A percentile compares a stretch with the other conserved stretches of the same genome.
phyloP scores from a whole-genome alignment of 2,888 invertebrate genomes.

The Melinaea menophilus region DNA sequence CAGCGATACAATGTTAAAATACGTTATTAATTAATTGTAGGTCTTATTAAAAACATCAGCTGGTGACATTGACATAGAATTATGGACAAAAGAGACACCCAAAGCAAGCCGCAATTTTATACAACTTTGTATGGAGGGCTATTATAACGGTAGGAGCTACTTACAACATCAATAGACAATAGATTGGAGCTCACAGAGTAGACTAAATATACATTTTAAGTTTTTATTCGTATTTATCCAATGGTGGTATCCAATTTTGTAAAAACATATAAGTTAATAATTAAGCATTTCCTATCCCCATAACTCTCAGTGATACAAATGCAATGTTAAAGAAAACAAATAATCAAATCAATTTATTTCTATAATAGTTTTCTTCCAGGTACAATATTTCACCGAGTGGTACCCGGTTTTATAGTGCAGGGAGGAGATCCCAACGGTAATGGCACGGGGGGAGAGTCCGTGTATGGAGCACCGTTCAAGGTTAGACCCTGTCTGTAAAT shows the following conservation, averaged over 20 bases:
- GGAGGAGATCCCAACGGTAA: slow-evolving; percentile 98
- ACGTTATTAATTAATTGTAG: slow-evolving; percentile 64
- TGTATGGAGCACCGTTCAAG: slow-evolving; percentile 95
- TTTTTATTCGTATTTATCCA: too few species aligned
- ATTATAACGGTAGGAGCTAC: slow-evolving; percentile 84
- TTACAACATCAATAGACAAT: background rate
- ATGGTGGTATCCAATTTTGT: too few species aligned
- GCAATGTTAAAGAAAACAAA: too few species aligned
- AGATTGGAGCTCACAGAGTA: too few species aligned
- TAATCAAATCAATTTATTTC: background rate
- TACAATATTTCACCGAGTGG: slow-evolving; percentile 94
- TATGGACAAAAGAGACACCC: slow-evolving; percentile 98
- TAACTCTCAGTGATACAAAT: too few species aligned
- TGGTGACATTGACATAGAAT: slow-evolving; percentile 98
- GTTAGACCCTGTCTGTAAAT: slow-evolving; percentile 54
- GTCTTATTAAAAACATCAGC: slow-evolving; percentile 93
- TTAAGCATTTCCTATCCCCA: too few species aligned
- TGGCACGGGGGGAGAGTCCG: slow-evolving; percentile 97
- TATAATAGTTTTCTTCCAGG: slow-evolving; percentile 45
- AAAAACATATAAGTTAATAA: too few species aligned
- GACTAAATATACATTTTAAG: too few species aligned
- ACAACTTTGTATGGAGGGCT: slow-evolving; percentile 97
- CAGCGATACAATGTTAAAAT: background rate
- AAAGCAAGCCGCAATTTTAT: slow-evolving; percentile 96
- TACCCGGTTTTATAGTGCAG: slow-evolving; percentile 97